Conservation (phyloP, 2,113 vertebrate species). For the Cephalopterus ornatus region DNA sequence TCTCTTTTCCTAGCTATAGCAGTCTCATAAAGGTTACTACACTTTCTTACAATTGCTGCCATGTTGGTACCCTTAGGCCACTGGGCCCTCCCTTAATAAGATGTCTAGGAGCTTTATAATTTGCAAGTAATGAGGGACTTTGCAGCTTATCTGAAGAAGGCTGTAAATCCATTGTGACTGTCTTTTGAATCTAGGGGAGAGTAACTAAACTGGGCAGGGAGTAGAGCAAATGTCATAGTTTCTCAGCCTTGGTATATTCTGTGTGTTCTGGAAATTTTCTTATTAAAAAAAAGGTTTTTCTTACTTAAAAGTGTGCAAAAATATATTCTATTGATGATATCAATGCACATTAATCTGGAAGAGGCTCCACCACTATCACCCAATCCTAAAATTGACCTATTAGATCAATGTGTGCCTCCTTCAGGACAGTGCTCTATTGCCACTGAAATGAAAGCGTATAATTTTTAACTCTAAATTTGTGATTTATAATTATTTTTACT, state of each 20-base stretch:
- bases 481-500: not conserved
- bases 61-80: not conserved
- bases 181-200: not conserved
- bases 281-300: not conserved
- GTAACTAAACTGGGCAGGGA: not conserved
- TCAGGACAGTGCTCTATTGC: fast-evolving
- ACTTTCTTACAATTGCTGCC: not conserved
- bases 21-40: not conserved
- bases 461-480: not conserved
- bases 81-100: not conserved
- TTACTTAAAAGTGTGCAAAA: not conserved
- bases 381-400: not conserved
- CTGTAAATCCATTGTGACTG: not conserved
- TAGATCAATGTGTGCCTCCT: fast-evolving
- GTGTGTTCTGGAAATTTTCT: not conserved
- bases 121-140: not conserved
- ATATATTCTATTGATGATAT: not conserved
- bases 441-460: fast-evolving
- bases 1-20: not conserved
- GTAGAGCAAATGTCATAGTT: not conserved
- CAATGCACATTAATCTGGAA: not conserved
- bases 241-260: not conserved
- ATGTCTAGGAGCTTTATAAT: not conserved
- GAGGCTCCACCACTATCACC: not conserved
- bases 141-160: not conserved